phyloP scores from a whole-genome alignment of 2,888 invertebrate species.

The Perizoma affinitatum region DNA sequence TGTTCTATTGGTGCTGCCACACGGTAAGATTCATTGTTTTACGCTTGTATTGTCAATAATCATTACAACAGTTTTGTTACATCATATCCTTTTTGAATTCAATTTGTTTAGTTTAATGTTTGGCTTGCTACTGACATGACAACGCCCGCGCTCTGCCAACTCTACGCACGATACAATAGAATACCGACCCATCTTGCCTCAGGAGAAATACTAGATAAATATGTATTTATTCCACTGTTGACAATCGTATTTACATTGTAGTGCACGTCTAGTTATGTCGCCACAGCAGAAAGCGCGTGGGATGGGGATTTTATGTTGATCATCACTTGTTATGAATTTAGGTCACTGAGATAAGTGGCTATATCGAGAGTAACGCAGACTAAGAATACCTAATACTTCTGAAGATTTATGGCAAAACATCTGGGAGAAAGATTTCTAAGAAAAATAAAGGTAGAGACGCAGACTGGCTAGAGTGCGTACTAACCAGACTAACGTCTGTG shows the following conservation, averaged over 20 bases:
- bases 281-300: constrained; percentile 66
- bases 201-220: constrained; percentile 80
- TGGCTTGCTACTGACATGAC: constrained; percentile 35
- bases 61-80: constrained; percentile 48
- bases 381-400: constrained; percentile 21
- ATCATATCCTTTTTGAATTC: constrained; percentile 55
- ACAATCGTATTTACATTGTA: constrained; percentile 82
- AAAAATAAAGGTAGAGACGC: not conserved
- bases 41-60: constrained; percentile 34
- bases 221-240: constrained; percentile 80
- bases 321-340: constrained; percentile 69
- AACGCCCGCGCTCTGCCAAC: constrained; percentile 57
- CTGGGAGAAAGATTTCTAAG: constrained; percentile 6
- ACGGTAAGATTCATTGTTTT: constrained; percentile 52
- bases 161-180: constrained; percentile 59
- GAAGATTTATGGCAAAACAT: constrained; percentile 26
- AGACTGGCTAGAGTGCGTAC: too few relatives aligned
- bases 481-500: too few relatives aligned
- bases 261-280: constrained; percentile 64
- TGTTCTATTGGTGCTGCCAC: constrained; percentile 54
- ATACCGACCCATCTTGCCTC: constrained; percentile 71
- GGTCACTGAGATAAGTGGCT: constrained; percentile 64
- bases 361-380: constrained; percentile 41
- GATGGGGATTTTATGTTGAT: constrained; percentile 67
- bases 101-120: constrained; percentile 51